Evolutionary conservation across 2,113 vertebrate genomes (phyloP).

Genomic region (Phyllostomus hastatus): DNA sequence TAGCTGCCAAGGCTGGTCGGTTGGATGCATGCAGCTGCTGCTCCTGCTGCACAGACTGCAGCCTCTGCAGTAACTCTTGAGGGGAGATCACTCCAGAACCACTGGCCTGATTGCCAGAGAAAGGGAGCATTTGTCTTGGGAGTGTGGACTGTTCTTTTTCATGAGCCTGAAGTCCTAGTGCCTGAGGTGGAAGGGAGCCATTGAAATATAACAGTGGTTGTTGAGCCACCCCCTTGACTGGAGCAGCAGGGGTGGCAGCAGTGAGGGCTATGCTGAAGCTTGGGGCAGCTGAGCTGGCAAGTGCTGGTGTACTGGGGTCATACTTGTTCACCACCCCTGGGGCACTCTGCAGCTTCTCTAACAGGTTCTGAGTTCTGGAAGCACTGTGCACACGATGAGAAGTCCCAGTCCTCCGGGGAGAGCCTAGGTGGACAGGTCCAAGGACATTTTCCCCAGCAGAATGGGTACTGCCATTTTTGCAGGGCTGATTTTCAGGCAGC

Average conservation of each 20-base stretch:
- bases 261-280: conserved; percentile 59
- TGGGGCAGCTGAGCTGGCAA: not conserved
- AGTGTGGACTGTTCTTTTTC: conserved; percentile 71
- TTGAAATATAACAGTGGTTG: conserved; percentile 80
- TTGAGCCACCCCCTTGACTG: conserved; percentile 44
- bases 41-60: conserved; percentile 91
- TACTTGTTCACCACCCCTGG: conserved; percentile 9
- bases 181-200: conserved; percentile 66
- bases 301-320: not conserved
- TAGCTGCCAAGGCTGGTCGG: conserved; percentile 86
- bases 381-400: not conserved
- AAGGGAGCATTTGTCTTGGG: conserved; percentile 49
- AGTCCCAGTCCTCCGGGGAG: not conserved
- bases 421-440: conserved; percentile 82
- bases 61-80: conserved; percentile 90
- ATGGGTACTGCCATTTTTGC: conserved; percentile 78
- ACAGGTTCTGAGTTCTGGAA: conserved; percentile 63
- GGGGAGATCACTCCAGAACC: conserved; percentile 85
- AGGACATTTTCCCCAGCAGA: conserved; percentile 74
- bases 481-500: conserved; percentile 85
- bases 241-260: conserved; percentile 23
- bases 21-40: conserved; percentile 81
- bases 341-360: conserved; percentile 74
- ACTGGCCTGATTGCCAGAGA: conserved; percentile 66
- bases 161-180: conserved; percentile 50